Evolutionary conservation across 2,113 vertebrate species (phyloP), one percentile per base, ranked within the genome.

Genomic region (Anser brachyrhynchus): DNA sequence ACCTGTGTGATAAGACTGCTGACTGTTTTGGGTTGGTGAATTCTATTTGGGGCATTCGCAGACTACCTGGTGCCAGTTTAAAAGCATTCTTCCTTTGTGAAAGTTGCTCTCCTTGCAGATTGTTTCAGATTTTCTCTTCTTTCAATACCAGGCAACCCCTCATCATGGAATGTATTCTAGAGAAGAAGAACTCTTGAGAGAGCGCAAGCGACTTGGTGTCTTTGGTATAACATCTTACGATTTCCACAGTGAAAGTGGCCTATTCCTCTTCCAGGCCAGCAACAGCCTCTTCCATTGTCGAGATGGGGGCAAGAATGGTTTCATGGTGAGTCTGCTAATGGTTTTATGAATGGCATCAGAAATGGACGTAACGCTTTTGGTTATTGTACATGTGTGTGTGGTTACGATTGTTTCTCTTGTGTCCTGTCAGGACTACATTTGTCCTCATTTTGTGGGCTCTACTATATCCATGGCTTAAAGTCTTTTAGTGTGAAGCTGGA

Each of bases 221-320:
- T 99, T 99, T 19, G 99, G 99, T 29, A 99, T 99, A 96, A 99
- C 99, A 0, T 99, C 99, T 2, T 99, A 99, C 0, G 99, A 99
- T 97, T 99, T 99, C 97, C 99, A 99, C 92, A 96, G 98, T 5
- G 98, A 98, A 91, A 99, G 98, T 1, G 99, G 99, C 95, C 98
- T 99, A 29, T 99, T 99, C 98, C 99, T 99, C 55, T 99, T 99
- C 97, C 99, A 99, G 98, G 99, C 99, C 96, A 99, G 98, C 98
- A 99, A 99, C 91, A 99, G 99, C 97, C 99, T 99, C 93, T 99
- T 99, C 95, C 99, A 99, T 82, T 99, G 99, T 93, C 98, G 98
- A 25, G 99, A 99, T 5, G 99, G 99, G 2, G 99, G 99, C 95
- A 98, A 98, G 96, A 99, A 99, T 3, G 98, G 99, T 23, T 99